Base-by-base conservation (phyloP, 2,113 vertebrate species). In the Toxostoma redivivum region DNA sequence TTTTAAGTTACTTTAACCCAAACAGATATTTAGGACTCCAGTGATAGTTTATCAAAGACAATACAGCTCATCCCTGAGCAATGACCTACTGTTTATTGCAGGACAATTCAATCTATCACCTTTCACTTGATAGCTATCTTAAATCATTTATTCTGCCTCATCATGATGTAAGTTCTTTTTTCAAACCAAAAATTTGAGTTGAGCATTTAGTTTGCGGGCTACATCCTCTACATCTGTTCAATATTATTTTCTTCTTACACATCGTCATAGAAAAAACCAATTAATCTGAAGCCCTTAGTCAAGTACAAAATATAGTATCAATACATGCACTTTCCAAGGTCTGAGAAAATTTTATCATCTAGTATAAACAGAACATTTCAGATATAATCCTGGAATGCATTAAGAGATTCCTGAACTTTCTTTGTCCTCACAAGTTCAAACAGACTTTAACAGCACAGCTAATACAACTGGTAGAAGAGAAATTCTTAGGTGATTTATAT, bases 101-200 rank as follows among this genome's bases (percentile, higher is more conserved):
- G 88, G 94, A 90, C 92, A 98, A 96, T 88, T 87, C 77, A 74
- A 97, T 97, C 88, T 97, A 97, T 98, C 97, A 98, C 96, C 65
- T 92, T 97, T 97, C 96, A 96, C 87, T 97, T 96, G 97, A 97
- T 97, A 77, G 78, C 89, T 96, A 97, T 98, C 97, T 97, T 94
- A 93, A 97, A 87, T 86, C 20, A 97, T 98, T 98, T 92, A 87
- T 98, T 98, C 98, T 93, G 92, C 65, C 93, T 97, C 84, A 7
- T 95, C 94, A 82, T 89, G 95, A 92, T 86, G 90, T 54, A 74
- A 95, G 22, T 33, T 81, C 73, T 91, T 97, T 96, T 98, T 98
- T 80, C 81, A 97, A 92, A 85, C 48, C 88, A 96, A 76, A 86
- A 91, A 96, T 79, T 76, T 80, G 79, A 97, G 87, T 65, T 69